phyloP scores from a whole-genome alignment of 2,797 vertebrate genomes.

The Poeciliopsis presidionis region DNA sequence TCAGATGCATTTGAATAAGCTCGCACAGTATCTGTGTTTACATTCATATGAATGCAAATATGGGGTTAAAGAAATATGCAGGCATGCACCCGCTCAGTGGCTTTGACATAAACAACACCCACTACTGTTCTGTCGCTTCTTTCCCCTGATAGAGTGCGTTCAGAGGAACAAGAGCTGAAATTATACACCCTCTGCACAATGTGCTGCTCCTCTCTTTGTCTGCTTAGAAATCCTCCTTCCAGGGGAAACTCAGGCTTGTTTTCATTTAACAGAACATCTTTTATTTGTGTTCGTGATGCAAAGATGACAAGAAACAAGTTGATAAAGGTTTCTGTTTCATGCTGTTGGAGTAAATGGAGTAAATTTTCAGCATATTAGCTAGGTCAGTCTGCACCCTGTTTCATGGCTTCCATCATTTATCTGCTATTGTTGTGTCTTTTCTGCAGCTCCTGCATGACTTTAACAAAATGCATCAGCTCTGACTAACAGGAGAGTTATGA shows the following conservation, averaged over 20 bases:
- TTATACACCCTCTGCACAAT: slow-evolving; percentile 11
- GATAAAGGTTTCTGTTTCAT: neutral
- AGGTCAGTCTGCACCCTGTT: slow-evolving; percentile 46
- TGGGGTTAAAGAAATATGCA: slow-evolving; percentile 24
- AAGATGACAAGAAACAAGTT: slow-evolving; percentile 16
- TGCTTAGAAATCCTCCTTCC: slow-evolving; percentile 22
- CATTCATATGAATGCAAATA: slow-evolving; percentile 25
- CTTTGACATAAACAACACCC: slow-evolving; percentile 21
- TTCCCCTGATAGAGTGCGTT: slow-evolving; percentile 11
- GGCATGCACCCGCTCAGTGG: slow-evolving; percentile 9
- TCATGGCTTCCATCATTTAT: neutral
- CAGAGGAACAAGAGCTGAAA: slow-evolving; percentile 1
- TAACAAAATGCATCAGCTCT: slow-evolving; percentile 3
- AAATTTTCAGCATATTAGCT: slow-evolving; percentile 40
- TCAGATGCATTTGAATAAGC: neutral
- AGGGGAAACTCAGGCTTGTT: slow-evolving; percentile 8
- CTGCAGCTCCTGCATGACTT: neutral
- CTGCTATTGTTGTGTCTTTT: neutral
- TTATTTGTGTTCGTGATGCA: neutral
- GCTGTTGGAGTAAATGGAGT: slow-evolving; percentile 1
- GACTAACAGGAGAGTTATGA: slow-evolving; percentile 55
- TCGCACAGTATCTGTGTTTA: slow-evolving; percentile 1
- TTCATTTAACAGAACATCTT: neutral
- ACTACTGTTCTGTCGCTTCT: neutral
- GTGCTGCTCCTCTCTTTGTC: neutral